A percentile compares a stretch with the other conserved stretches of the same genome.
These are phyloP conservation scores for Trichosurus vulpecula DNA, from an alignment of 2,797 vertebrate species.

Conservation along the genomic window DNA sequence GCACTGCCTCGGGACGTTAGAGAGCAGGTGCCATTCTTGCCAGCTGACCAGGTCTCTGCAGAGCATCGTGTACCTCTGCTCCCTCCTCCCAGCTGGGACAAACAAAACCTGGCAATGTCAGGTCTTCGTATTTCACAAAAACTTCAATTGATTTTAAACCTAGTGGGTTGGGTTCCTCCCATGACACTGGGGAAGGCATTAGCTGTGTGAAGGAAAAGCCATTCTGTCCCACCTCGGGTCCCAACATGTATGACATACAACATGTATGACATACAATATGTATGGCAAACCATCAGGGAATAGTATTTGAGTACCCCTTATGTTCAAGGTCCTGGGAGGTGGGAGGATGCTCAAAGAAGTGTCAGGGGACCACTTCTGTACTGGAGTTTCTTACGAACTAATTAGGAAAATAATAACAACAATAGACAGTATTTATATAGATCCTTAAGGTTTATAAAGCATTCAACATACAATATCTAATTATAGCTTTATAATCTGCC, in stretches of 20 bases:
- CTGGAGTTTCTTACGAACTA: background rate
- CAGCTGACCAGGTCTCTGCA: background rate
- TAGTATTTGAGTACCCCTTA: background rate
- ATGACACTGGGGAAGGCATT: slow-evolving; percentile 19
- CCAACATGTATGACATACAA: background rate
- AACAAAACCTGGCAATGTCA: background rate
- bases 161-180: slow-evolving; percentile 4
- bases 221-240: background rate
- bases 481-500: background rate
- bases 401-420: background rate
- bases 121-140: slow-evolving; percentile 33
- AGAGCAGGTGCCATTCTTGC: background rate
- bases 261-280: background rate
- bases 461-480: background rate
- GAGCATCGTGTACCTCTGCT: background rate
- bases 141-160: slow-evolving; percentile 12
- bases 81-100: slow-evolving; percentile 26
- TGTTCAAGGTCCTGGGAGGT: background rate
- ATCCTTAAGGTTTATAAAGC: background rate
- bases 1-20: background rate
- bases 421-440: background rate
- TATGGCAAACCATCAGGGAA: background rate
- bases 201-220: background rate
- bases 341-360: background rate
- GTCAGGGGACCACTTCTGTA: background rate